phyloP scores from a whole-genome alignment of 2,888 invertebrate genomes.

The Diaphora mendica region DNA sequence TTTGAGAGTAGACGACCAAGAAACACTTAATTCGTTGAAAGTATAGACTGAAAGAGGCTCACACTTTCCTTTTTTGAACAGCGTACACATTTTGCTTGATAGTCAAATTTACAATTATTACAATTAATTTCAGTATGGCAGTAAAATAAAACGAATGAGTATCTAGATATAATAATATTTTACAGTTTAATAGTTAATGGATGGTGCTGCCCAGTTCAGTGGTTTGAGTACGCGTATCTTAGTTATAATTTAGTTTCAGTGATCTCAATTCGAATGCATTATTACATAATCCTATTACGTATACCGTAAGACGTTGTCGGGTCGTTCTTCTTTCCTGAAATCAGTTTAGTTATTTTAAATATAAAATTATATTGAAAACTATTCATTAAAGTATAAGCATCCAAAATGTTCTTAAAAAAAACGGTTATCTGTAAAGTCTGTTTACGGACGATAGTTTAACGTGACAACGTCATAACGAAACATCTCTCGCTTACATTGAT shows the following conservation, averaged over 20 bases:
- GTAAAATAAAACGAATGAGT: constrained; percentile 26
- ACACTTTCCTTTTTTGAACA: constrained; percentile 39
- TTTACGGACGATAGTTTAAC: no score
- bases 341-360: not conserved
- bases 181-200: constrained; percentile 29
- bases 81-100: constrained; percentile 42
- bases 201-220: constrained; percentile 39
- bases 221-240: constrained; percentile 24
- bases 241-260: constrained; percentile 51
- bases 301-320: not conserved
- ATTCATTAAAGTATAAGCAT: not conserved
- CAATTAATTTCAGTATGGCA: constrained; percentile 12
- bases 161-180: constrained; percentile 5
- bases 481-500: no score
- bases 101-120: constrained; percentile 47
- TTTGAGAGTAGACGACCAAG: constrained; percentile 2
- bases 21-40: constrained; percentile 2
- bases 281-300: not conserved
- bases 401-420: not conserved
- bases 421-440: no score
- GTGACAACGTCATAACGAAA: no score
- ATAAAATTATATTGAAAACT: not conserved
- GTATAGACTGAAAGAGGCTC: constrained; percentile 12
- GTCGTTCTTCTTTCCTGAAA: not conserved
- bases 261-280: constrained; percentile 49